phyloP scores from a whole-genome alignment of 2,113 vertebrate genomes.

The Mormyrus lacerda region DNA sequence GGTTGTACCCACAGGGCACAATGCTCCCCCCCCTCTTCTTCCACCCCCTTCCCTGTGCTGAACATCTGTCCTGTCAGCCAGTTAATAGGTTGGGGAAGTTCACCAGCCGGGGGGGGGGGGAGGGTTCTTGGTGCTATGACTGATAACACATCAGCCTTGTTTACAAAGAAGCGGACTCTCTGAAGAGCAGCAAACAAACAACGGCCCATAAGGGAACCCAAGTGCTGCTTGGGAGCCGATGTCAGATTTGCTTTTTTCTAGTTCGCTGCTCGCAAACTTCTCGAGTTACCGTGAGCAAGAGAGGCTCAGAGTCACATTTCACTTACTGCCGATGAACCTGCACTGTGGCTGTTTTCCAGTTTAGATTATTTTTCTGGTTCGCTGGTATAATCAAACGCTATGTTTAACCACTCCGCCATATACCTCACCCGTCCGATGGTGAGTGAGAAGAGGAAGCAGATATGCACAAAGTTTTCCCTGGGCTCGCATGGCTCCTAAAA shows the following conservation, averaged over 20 bases:
- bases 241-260: not conserved
- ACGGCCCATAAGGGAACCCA: not conserved
- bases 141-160: slow-evolving; percentile 16
- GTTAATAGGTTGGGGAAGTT: slow-evolving; percentile 17
- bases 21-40: not conserved
- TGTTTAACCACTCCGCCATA: not conserved
- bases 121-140: not conserved
- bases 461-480: not conserved
- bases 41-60: not conserved
- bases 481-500: not conserved
- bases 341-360: not conserved
- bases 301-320: not conserved
- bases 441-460: not conserved
- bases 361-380: not conserved
- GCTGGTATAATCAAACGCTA: not conserved
- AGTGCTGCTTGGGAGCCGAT: not conserved
- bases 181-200: not conserved
- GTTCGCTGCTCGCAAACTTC: not conserved
- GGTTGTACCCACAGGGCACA: not conserved
- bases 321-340: not conserved
- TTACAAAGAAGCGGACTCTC: not conserved
- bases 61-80: slow-evolving; percentile 12
- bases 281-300: not conserved
- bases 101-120: slow-evolving; percentile 4
- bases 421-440: not conserved